A percentile compares a stretch with the other conserved stretches of the same genome.
These are phyloP conservation scores for Apolygus lucorum DNA, from an alignment of 1,140 invertebrate species.

Conservation along the genomic window DNA sequence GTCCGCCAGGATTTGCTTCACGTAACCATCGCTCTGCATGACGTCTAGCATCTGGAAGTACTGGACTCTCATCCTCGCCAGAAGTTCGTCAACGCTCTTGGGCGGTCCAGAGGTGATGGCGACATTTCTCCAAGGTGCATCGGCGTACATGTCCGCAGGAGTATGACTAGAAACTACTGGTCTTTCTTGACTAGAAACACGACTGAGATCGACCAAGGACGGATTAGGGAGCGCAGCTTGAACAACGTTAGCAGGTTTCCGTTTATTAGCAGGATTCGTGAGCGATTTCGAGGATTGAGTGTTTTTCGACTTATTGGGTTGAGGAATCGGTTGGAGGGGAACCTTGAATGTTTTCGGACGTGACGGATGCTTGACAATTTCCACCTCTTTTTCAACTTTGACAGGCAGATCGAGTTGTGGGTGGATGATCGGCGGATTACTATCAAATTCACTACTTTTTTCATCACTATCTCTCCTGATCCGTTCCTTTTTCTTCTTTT, in stretches of 20 bases:
- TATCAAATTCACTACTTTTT: background rate
- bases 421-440: background rate
- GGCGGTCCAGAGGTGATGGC: slow-evolving; percentile 65
- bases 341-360: background rate
- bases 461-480: background rate
- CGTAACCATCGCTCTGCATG: slow-evolving; percentile 71
- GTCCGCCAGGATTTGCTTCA: slow-evolving; percentile 56
- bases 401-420: no score
- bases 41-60: slow-evolving; percentile 69
- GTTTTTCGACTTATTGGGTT: background rate
- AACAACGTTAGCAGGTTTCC: background rate
- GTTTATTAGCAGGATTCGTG: background rate
- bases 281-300: background rate
- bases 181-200: slow-evolving; percentile 3
- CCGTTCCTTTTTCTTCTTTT: background rate
- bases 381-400: background rate
- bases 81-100: slow-evolving; percentile 70
- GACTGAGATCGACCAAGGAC: background rate
- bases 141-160: background rate
- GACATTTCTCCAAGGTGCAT: slow-evolving; percentile 69
- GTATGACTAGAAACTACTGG: background rate
- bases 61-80: slow-evolving; percentile 71
- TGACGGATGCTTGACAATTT: background rate
- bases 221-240: background rate
- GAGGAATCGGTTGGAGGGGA: background rate